Evolutionary conservation across 2,113 vertebrate species (phyloP).

Genomic region (Athene noctua): DNA sequence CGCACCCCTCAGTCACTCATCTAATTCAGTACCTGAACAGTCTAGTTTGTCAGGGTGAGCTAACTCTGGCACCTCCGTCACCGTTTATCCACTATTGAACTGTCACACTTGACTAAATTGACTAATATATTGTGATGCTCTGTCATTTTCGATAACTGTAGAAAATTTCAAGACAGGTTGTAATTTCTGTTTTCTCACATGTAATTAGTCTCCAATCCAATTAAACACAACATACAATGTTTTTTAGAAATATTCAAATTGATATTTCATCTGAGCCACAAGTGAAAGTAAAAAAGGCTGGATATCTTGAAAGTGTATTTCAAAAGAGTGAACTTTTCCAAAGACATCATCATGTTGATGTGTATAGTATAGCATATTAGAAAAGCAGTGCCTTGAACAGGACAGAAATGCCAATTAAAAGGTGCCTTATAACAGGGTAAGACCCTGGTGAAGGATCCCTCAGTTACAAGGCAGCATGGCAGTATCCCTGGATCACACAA

Average conservation of each 20-base stretch:
- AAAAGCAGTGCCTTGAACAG: neutral
- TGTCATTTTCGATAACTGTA: neutral
- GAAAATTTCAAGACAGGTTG: neutral
- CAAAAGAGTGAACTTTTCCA: neutral
- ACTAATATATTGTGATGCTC: constrained; percentile 10
- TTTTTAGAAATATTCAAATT: neutral
- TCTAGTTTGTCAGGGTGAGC: neutral
- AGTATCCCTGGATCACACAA: neutral
- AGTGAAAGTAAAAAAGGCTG: neutral
- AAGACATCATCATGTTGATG: neutral
- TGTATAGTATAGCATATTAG: neutral
- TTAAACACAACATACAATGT: neutral
- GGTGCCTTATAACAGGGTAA: neutral
- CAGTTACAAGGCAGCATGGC: neutral
- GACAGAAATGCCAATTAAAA: neutral
- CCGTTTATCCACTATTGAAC: neutral
- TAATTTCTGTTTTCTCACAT: constrained; percentile 28
- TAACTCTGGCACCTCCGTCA: neutral
- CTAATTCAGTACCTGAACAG: neutral
- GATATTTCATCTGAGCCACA: neutral
- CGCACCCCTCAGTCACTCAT: neutral
- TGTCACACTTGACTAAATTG: neutral
- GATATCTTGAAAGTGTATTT: neutral
- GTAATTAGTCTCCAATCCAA: neutral
- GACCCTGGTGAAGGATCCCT: neutral